Conservation (phyloP, 2,797 vertebrate genomes). For the Tokudaia tokunoshimensis region DNA sequence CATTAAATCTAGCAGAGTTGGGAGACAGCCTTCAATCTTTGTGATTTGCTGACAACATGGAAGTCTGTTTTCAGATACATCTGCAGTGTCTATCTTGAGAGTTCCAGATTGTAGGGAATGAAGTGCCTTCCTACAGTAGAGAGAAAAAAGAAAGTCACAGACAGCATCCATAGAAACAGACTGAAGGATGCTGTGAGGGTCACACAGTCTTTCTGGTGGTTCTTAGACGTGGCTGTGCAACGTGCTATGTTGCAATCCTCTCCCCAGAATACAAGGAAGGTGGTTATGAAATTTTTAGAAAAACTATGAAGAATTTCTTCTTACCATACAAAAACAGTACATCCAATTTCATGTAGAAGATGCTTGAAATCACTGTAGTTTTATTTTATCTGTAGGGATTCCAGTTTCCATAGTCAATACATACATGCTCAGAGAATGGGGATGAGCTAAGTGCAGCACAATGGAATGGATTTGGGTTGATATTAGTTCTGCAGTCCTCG, state of each 20-base stretch:
- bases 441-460: neutral
- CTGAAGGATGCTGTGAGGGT: neutral
- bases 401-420: neutral
- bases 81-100: conserved; percentile 44
- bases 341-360: neutral
- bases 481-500: neutral
- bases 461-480: neutral
- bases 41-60: neutral
- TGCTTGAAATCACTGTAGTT: neutral
- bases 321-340: conserved; percentile 31
- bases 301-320: conserved; percentile 55
- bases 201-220: conserved; percentile 26
- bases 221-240: conserved; percentile 42
- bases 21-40: neutral
- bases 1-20: neutral
- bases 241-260: conserved; percentile 28
- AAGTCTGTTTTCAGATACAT: conserved; percentile 71
- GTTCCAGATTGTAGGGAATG: conserved; percentile 71
- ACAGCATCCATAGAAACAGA: neutral
- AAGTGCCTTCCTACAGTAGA: conserved; percentile 51
- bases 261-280: neutral
- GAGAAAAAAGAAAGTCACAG: neutral
- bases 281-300: conserved; percentile 49
- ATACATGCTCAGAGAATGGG: neutral
- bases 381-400: conserved; percentile 42